Base-by-base conservation (phyloP, 1,140 invertebrate species). In the Drosophila truncata region DNA sequence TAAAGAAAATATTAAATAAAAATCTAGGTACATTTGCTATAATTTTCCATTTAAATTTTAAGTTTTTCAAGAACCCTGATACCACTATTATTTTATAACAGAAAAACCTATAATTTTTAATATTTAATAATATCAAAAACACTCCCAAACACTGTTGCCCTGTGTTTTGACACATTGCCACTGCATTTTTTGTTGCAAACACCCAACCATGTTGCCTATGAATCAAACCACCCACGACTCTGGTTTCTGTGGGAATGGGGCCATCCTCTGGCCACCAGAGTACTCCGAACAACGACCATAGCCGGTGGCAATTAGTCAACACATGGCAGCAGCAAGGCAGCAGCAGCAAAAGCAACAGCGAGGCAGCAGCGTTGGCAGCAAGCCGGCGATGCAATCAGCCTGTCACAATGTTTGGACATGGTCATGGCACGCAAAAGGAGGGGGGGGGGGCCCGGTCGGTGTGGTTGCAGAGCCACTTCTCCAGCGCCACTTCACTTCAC, bases 381-480 rank as follows among this genome's bases (percentile, higher is more conserved):
- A 14, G 49, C 58, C 37, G 47, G 50, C 64, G 66, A 87, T 87
- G 83, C 83, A 75, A 87, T 82, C 83, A 75, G 83, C 61, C 74
- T 87, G 79, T 85, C 83, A 87, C 69, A 87, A 87, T 85, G 83
- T 85, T 82, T 87, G 82, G 50, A 87, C 83, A 79, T 42, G 44
- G 55, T 37, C 42, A 44, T 39, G 44, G 46, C 58, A 70, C 49
- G 61, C 33, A 18, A 31, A 16, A 33, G 25, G 49, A 20, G 44
- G 46, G 46, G 18, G 27, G 25, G 49, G 27, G 44, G 46, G 46
- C 6, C 27, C 11, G 14, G 46, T 3, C 27, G 6, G 14, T n/a
- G 8, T 4, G 23, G 46, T 47, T 25, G 46, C 46, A 27, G 61
- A 42, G 52, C 23, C 44, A 25, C 25, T n/a, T 10, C 25, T 10